Percentiles rank a stretch among this genome's conserved stretches.
These are phyloP conservation scores for Melanocharis versteri DNA, from an alignment of 2,113 vertebrate genomes.

Conservation along the genomic window DNA sequence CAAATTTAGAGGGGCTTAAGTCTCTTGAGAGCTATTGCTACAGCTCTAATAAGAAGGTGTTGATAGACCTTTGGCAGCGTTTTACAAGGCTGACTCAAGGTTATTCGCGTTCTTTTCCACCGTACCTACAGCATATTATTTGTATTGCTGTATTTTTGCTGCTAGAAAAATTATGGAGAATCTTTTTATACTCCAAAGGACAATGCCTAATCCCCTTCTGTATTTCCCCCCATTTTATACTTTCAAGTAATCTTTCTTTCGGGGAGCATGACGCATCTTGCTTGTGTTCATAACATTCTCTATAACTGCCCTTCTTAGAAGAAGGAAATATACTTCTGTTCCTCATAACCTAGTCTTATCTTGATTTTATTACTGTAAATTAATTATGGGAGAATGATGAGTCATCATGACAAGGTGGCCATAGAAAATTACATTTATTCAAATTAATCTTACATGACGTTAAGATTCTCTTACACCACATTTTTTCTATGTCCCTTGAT, in stretches of 20 bases:
- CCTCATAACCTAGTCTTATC: slow-evolving; percentile 18
- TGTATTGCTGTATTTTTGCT: background rate
- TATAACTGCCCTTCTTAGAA: background rate
- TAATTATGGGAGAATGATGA: slow-evolving; percentile 44
- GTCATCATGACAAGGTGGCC: background rate
- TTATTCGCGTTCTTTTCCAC: background rate
- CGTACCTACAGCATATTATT: background rate
- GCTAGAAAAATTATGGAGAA: background rate
- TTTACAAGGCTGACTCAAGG: slow-evolving; percentile 6
- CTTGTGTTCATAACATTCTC: background rate
- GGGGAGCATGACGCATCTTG: fast-evolving
- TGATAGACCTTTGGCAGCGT: slow-evolving; percentile 48
- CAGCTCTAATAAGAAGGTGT: slow-evolving; percentile 59
- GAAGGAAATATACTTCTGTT: background rate
- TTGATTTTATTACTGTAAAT: slow-evolving; percentile 59
- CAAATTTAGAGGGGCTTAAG: slow-evolving; percentile 29
- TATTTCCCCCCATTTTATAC: background rate
- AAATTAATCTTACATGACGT: slow-evolving; percentile 36
- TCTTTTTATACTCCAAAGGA: background rate
- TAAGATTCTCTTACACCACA: slow-evolving; percentile 25
- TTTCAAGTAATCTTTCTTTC: background rate
- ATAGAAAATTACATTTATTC: slow-evolving; percentile 45
- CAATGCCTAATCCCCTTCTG: background rate
- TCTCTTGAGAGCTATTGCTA: background rate
- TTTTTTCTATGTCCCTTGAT: background rate